phyloP scores from a whole-genome alignment of 2,797 vertebrate genomes.

The Megalops cyprinoides region DNA sequence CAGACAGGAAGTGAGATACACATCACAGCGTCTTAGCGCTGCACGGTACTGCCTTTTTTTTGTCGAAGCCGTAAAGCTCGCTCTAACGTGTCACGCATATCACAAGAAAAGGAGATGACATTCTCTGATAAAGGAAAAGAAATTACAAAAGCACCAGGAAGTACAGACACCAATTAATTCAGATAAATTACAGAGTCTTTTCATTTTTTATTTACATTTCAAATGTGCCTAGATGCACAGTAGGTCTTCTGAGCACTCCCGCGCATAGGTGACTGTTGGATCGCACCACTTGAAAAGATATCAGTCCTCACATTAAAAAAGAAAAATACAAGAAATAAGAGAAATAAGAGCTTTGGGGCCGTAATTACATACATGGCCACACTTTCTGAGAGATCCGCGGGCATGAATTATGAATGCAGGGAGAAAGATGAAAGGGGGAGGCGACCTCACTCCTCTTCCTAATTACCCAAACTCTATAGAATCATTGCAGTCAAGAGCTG shows the following conservation, averaged over 20 bases:
- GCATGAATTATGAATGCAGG: slow-evolving; percentile 37
- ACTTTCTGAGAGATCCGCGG: slow-evolving; percentile 11
- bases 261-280: too few relatives aligned
- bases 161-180: background rate
- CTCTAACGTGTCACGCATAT: background rate
- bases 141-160: background rate
- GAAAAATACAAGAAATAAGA: background rate
- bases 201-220: background rate
- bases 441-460: slow-evolving; percentile 15
- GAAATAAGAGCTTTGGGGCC: background rate
- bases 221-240: too few relatives aligned
- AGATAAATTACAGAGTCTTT: background rate
- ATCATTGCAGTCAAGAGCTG: background rate
- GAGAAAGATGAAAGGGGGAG: slow-evolving; percentile 26
- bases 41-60: background rate
- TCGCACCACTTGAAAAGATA: background rate
- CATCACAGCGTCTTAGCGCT: slow-evolving; percentile 22
- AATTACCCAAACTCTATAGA: background rate
- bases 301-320: background rate
- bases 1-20: slow-evolving; percentile 5
- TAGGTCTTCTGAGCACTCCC: background rate
- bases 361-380: slow-evolving; percentile 26
- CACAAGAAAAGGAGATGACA: background rate
- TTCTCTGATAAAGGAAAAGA: background rate
- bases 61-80: background rate